phyloP scores from a whole-genome alignment of 2,888 invertebrate genomes.

The Caenorhabditis zanzibari region DNA sequence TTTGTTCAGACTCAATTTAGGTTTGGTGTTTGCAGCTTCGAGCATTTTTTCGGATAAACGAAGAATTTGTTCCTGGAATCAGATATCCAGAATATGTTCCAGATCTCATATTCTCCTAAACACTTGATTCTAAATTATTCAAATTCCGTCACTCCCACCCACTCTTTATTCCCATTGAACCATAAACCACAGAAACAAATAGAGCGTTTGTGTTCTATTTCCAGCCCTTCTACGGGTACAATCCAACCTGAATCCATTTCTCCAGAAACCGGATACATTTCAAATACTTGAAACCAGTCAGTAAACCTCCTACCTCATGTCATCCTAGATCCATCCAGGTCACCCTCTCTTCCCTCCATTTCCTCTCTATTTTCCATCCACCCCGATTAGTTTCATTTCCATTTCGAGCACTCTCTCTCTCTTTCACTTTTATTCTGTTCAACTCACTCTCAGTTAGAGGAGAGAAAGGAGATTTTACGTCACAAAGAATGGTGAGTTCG shows the following conservation, averaged over 20 bases:
- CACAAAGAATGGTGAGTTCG: constrained; percentile 53
- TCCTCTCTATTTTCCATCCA: neutral
- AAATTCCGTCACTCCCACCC: constrained; percentile 37
- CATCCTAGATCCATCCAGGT: constrained; percentile 36
- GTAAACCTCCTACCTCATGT: constrained; percentile 21
- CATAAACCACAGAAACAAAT: constrained; percentile 15
- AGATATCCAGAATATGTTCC: no score
- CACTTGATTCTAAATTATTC: neutral
- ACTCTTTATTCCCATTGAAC: constrained; percentile 9
- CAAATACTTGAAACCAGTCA: constrained; percentile 53
- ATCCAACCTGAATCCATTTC: constrained; percentile 17
- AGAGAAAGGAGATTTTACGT: constrained; percentile 20
- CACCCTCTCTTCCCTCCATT: constrained; percentile 7
- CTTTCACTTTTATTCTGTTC: constrained; percentile 3
- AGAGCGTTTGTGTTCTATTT: neutral
- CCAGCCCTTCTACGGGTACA: constrained; percentile 3
- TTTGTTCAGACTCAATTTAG: neutral
- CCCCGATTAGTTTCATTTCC: constrained; percentile 38
- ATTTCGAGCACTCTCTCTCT: constrained; percentile 15
- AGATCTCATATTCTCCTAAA: neutral
- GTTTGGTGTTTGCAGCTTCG: neutral
- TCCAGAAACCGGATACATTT: constrained; percentile 58
- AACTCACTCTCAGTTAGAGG: neutral
- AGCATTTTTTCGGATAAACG: no score
- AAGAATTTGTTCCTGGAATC: no score